Percentiles rank a stretch among this genome's conserved stretches.
Evolutionary conservation across 2,888 invertebrate species (phyloP).

Genomic region (Hartigia nigra): DNA sequence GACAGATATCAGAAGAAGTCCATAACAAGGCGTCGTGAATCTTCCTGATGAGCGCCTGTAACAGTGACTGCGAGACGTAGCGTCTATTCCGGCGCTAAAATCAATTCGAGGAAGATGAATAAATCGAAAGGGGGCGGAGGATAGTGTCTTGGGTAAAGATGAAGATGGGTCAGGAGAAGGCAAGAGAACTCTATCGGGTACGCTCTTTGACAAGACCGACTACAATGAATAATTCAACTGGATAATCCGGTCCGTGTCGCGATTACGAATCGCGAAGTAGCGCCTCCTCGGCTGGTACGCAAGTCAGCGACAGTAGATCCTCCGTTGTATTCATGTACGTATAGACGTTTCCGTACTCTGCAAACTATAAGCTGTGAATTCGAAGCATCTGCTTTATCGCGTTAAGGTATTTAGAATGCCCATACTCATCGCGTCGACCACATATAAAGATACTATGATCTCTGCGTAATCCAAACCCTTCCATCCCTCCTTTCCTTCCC

Average conservation of each 20-base stretch:
- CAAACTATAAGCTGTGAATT: neutral
- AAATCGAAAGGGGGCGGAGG: neutral
- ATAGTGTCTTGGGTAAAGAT: neutral
- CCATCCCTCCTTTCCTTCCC: slow-evolving; percentile 16
- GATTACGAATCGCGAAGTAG: slow-evolving; percentile 51
- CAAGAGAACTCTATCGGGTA: slow-evolving; percentile 32
- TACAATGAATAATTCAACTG: slow-evolving; percentile 62
- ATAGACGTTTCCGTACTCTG: neutral
- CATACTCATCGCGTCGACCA: slow-evolving; percentile 16
- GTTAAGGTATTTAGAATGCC: slow-evolving; percentile 25
- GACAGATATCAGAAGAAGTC: neutral
- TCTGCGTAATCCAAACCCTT: slow-evolving; percentile 15
- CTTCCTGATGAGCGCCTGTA: neutral
- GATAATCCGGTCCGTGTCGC: slow-evolving; percentile 58
- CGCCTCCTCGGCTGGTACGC: neutral
- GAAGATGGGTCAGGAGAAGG: neutral
- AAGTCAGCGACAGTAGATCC: neutral
- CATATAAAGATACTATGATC: neutral
- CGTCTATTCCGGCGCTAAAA: neutral
- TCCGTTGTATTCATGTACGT: neutral
- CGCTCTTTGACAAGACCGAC: slow-evolving; percentile 60
- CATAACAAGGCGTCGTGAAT: neutral
- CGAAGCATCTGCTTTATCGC: slow-evolving; percentile 12
- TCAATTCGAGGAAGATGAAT: neutral
- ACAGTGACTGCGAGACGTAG: neutral